Evolutionary conservation across 1,140 invertebrate genomes (phyloP).

Genomic region (Camponotus pennsylvanicus): DNA sequence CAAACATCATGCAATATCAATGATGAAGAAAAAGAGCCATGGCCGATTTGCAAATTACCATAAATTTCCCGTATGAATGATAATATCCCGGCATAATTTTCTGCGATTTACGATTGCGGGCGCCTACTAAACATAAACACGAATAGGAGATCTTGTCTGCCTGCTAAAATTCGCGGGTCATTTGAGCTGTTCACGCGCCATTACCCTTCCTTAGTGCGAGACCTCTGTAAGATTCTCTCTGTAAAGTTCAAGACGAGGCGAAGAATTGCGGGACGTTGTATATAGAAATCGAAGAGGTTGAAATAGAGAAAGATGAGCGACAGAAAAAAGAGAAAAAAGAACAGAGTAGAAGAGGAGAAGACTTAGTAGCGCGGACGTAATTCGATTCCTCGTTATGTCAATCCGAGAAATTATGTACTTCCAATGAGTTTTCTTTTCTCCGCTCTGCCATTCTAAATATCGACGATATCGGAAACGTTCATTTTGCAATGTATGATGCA

Average conservation of each 20-base stretch:
- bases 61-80: constrained; percentile 76
- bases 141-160: constrained; percentile 70
- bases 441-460: constrained; percentile 50
- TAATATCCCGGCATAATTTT: constrained; percentile 79
- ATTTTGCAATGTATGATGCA: constrained; percentile 32
- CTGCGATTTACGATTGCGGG: constrained; percentile 74
- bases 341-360: neutral
- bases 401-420: constrained; percentile 67
- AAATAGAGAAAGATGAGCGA: constrained; percentile 61
- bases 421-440: constrained; percentile 59
- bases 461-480: constrained; percentile 24
- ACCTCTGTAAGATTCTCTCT: constrained; percentile 63
- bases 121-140: constrained; percentile 84
- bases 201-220: constrained; percentile 83
- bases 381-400: constrained; percentile 72
- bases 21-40: neutral
- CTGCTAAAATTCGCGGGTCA: constrained; percentile 84
- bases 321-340: neutral
- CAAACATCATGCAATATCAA: neutral
- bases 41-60: constrained; percentile 75
- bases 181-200: constrained; percentile 86
- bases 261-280: constrained; percentile 33
- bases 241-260: constrained; percentile 33
- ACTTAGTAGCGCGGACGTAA: constrained; percentile 60
- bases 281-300: constrained; percentile 56